A percentile compares a stretch with the other conserved stretches of the same genome.
These are phyloP conservation scores for Macrotus californicus DNA, from an alignment of 2,113 vertebrate species.

Conservation along the genomic window DNA sequence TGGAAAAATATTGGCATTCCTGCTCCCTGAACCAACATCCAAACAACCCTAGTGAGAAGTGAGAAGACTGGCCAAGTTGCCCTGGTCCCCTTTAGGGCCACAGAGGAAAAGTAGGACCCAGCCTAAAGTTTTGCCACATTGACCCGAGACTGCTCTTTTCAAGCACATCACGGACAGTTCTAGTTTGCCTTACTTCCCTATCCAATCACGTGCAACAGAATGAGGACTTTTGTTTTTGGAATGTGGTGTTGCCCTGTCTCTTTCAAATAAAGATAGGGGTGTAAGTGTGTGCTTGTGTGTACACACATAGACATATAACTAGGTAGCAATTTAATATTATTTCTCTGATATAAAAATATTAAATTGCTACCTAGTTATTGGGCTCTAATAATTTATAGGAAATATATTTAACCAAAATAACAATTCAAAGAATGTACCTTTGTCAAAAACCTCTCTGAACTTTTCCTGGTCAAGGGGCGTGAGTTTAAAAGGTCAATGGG, in stretches of 20 bases:
- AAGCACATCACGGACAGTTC: background rate
- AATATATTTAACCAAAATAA: conserved; percentile 1
- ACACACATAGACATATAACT: background rate
- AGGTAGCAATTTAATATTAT: background rate
- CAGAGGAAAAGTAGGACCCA: background rate
- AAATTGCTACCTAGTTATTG: background rate
- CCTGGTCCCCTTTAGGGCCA: background rate
- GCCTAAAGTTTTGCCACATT: background rate
- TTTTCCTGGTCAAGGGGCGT: background rate
- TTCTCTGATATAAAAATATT: background rate
- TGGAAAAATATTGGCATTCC: conserved; percentile 45
- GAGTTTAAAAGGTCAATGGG: background rate
- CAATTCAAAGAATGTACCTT: background rate
- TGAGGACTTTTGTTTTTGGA: background rate
- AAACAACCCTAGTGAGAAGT: background rate
- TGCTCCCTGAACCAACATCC: background rate
- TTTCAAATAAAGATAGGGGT: background rate
- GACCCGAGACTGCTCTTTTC: background rate
- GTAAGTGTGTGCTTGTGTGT: background rate
- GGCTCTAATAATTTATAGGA: background rate
- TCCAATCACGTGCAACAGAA: background rate
- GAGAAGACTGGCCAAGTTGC: background rate
- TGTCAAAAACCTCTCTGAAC: background rate
- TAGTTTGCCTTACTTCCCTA: background rate
- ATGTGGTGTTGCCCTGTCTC: background rate